Evolutionary conservation across 2,888 invertebrate species (phyloP), one percentile per base, ranked within the genome.

Genomic region (Epirrhoe alternata): DNA sequence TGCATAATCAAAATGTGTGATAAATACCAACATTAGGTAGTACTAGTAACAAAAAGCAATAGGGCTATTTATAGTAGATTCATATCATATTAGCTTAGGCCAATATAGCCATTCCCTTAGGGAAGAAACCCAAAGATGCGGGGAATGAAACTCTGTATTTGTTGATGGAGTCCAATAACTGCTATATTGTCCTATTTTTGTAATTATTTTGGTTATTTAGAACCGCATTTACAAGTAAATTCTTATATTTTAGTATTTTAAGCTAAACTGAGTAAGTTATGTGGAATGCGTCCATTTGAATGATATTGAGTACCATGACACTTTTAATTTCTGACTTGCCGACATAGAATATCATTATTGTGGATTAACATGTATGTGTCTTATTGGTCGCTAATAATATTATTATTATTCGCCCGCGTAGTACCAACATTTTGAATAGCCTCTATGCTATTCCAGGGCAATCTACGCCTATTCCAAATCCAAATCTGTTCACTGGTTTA

Each of bases 1-100:
- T 60, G 56, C 69, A 68, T 68, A 57, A 68, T 62, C 56, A 56
- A 51, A 59, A 55, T 56, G 50, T 55, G 62, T 62, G 62, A 56
- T 62, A 62, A 35, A 61, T 55, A 64, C 70, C 64, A 72, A 69
- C 62, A 67, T 70, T 73, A 74, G 55, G 54, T 10, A 50, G 2
- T n/a, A n/a, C n/a, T n/a, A n/a, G n/a, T 55, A 55, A 54, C 31
- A 24, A 10, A 12, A 62, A 56, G 38, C 50, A 56, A 62, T 62
- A 51, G 42, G 14, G 14, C n/a, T 55, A 50, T 50, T 35, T 49
- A 50, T 50, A 24, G 1, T 47, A 61, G 60, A 45, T 45, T 47
- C 53, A 60, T 60, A 61, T 54, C 61, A 62, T 50, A 55, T 7
- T 61, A 61, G 52, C 52, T 31, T 60, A 59, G 14, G 31, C 38